Evolutionary conservation across 2,888 invertebrate species (phyloP).

Genomic region (Himalopsyche anomala): DNA sequence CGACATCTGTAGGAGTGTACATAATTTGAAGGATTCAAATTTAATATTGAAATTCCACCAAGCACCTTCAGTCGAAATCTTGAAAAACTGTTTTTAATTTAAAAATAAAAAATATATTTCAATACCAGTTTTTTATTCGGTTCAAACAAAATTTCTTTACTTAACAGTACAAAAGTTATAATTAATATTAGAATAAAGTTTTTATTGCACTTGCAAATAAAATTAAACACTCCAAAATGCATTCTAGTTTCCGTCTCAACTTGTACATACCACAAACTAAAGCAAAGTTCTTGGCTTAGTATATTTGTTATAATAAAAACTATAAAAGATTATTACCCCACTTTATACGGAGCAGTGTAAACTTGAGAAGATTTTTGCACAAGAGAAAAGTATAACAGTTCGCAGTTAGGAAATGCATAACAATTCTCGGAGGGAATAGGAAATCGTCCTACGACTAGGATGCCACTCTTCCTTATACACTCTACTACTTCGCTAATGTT

Average conservation of each 20-base stretch:
- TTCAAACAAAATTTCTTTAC: too few relatives aligned
- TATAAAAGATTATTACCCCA: slow-evolving; percentile 11
- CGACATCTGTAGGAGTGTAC: too few relatives aligned
- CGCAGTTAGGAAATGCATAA: slow-evolving; percentile 58
- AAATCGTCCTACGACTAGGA: background rate
- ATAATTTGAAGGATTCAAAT: too few relatives aligned
- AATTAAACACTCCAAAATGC: background rate
- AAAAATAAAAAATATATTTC: too few relatives aligned
- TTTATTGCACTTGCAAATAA: background rate
- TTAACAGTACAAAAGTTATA: too few relatives aligned
- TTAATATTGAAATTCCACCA: too few relatives aligned
- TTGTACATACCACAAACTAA: slow-evolving; percentile 3
- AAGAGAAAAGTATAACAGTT: slow-evolving; percentile 39
- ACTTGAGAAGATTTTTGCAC: slow-evolving; percentile 22
- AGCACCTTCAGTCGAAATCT: too few relatives aligned
- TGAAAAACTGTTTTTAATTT: too few relatives aligned
- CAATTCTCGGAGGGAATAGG: slow-evolving; percentile 49
- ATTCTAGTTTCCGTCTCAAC: background rate
- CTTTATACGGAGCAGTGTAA: slow-evolving; percentile 15
- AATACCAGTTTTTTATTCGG: too few relatives aligned
- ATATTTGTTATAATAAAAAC: slow-evolving; percentile 28
- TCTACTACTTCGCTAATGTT: background rate
- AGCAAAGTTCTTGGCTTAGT: slow-evolving; percentile 30
- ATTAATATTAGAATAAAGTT: too few relatives aligned
- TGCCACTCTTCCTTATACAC: slow-evolving; percentile 4